phyloP scores from a whole-genome alignment of 2,888 invertebrate genomes.

The Thecocarcelia acutangulata region DNA sequence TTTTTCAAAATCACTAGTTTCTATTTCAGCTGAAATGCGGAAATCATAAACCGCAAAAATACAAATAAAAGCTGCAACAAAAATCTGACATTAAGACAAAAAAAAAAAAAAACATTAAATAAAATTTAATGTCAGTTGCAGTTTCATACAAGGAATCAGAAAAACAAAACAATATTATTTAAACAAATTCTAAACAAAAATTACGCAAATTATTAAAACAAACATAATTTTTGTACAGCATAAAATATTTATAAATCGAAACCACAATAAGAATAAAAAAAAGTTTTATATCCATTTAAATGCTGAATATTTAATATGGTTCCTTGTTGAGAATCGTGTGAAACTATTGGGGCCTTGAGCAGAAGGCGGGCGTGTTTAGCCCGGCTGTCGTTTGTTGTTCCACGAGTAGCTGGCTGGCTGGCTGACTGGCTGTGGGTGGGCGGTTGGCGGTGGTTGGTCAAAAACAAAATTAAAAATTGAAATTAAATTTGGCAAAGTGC shows the following conservation, averaged over 20 bases:
- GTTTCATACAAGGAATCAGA: neutral
- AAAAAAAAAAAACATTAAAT: neutral
- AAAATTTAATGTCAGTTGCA: constrained; percentile 36
- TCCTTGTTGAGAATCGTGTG: constrained; percentile 23
- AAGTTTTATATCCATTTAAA: constrained; percentile 35
- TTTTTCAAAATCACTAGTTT: constrained; percentile 41
- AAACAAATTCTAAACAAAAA: constrained; percentile 24
- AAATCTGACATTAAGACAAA: constrained; percentile 4
- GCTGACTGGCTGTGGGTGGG: neutral
- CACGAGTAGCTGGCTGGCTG: no score
- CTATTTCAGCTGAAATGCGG: constrained; percentile 44
- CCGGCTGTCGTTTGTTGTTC: neutral
- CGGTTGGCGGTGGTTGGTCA: constrained; percentile 28
- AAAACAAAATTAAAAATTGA: constrained; percentile 38
- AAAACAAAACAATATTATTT: neutral
- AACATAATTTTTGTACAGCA: constrained; percentile 23
- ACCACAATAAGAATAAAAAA: constrained; percentile 20
- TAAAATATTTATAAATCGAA: constrained; percentile 34
- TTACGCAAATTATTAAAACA: constrained; percentile 5
- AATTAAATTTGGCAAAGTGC: constrained; percentile 62
- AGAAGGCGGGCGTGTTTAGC: constrained; percentile 3
- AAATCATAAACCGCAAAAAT: constrained; percentile 39
- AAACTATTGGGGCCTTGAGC: constrained; percentile 29
- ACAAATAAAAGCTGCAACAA: constrained; percentile 11
- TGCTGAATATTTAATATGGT: constrained; percentile 28